phyloP scores from a whole-genome alignment of 2,888 invertebrate species.

The Netelia virgata region DNA sequence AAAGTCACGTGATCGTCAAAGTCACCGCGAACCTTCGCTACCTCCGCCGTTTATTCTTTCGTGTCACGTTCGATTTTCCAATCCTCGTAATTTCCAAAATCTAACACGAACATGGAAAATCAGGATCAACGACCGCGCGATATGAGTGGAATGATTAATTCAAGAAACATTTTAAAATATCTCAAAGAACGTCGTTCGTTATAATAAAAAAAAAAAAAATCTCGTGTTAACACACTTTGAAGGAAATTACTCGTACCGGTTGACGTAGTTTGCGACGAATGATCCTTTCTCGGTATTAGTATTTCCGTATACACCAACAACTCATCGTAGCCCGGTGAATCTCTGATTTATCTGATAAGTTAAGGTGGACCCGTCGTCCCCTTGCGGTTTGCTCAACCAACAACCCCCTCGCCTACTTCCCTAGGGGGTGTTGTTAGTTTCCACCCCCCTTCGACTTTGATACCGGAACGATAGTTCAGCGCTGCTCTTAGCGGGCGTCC shows the following conservation, averaged over 20 bases:
- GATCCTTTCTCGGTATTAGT: constrained; percentile 38
- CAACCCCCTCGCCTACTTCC: constrained; percentile 38
- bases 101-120: constrained; percentile 6
- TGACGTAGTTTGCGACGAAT: constrained; percentile 26
- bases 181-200: no score
- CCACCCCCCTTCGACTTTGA: constrained; percentile 78
- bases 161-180: no score
- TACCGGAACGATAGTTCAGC: constrained; percentile 79
- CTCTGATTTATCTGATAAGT: constrained; percentile 81
- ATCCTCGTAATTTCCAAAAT: constrained; percentile 8
- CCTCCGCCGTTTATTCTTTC: constrained; percentile 35
- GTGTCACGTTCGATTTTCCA: constrained; percentile 47
- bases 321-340: constrained; percentile 68
- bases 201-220: no score
- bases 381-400: constrained; percentile 67
- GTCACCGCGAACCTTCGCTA: neutral
- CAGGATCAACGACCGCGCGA: constrained; percentile 16
- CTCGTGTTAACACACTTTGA: no score
- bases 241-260: no score
- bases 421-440: constrained; percentile 59
- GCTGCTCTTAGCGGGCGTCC: constrained; percentile 64
- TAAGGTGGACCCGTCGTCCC: constrained; percentile 77
- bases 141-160: constrained; percentile 17
- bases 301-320: constrained; percentile 40
- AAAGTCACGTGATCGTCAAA: constrained; percentile 43